Evolutionary conservation across 2,797 vertebrate genomes (phyloP).

Genomic region (Trematomus bernacchii): DNA sequence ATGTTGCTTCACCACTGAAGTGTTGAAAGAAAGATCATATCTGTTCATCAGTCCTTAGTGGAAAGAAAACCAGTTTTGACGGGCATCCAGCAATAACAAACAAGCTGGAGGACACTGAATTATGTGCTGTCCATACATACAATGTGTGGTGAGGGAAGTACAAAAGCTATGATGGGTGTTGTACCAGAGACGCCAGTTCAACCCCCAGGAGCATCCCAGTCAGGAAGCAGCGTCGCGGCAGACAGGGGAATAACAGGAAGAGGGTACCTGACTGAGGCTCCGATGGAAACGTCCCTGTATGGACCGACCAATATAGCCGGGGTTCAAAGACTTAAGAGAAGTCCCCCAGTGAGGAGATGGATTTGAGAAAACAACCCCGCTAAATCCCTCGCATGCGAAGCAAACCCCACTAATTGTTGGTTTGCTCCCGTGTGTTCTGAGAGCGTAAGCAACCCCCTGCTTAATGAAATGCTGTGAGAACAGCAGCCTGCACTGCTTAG

Average conservation of each 20-base stretch:
- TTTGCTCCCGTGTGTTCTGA: slow-evolving; percentile 53
- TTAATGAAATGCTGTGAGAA: slow-evolving; percentile 59
- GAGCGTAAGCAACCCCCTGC: slow-evolving; percentile 54
- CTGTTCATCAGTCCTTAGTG: not conserved
- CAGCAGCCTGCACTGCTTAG: slow-evolving; percentile 36
- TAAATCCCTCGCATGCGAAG: slow-evolving; percentile 53
- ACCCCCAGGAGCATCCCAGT: slow-evolving; percentile 51
- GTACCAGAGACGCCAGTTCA: slow-evolving; percentile 46
- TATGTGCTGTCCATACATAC: slow-evolving; percentile 29
- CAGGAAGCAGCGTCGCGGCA: slow-evolving; percentile 65
- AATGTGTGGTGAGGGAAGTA: slow-evolving; percentile 38
- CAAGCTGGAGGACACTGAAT: slow-evolving; percentile 29
- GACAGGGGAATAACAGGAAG: slow-evolving; percentile 78
- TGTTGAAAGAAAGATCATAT: slow-evolving; percentile 15
- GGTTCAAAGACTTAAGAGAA: slow-evolving; percentile 62
- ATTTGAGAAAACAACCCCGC: slow-evolving; percentile 44
- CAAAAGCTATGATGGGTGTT: slow-evolving; percentile 10
- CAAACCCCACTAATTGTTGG: slow-evolving; percentile 64
- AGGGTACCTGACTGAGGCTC: slow-evolving; percentile 62
- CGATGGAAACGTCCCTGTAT: slow-evolving; percentile 53
- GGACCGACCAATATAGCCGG: slow-evolving; percentile 46
- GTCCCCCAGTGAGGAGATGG: slow-evolving; percentile 44
- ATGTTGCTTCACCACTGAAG: slow-evolving; percentile 1
- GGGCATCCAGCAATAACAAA: slow-evolving; percentile 52
- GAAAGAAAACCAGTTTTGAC: slow-evolving; percentile 36